Base-by-base conservation (phyloP, 2,113 vertebrate species). In the Myotis davidii region DNA sequence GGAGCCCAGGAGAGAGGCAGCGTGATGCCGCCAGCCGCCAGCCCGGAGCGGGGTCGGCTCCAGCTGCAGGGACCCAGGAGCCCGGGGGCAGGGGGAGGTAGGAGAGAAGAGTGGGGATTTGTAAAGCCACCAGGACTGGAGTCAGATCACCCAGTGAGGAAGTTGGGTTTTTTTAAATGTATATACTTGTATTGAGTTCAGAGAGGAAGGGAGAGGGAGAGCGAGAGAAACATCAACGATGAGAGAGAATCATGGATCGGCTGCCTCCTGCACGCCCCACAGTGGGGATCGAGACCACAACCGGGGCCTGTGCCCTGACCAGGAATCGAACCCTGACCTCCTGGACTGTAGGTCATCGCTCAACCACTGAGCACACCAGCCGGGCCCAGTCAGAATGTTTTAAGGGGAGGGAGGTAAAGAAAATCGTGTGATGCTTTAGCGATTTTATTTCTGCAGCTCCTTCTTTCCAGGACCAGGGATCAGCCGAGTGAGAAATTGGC, bases 1-100 rank as follows among this genome's bases (percentile, higher is more conserved):
- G 61, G 72, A 50, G 61, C 48, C 34, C 13, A 42, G 82, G 69
- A 27, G 34, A 5, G 37, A 74, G 76, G 85, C 12, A 37, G 45
- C 2, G 0, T 0, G 12, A n/a, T 2, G 73, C 56, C 48, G 37
- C 25, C 6, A 32, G 25, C 8, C 32, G 29, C 34, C 7, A 23
- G 25, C 6, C 17, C 20, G 2, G 23, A 39, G 29, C 17, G 0
- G 29, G 27, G 20, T 45, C 83, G 61, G 79, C 59, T 86, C 54
- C 70, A 69, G 32, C 64, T 69, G 84, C 52, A 91, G 85, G 95
- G 50, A 42, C 37, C 13, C 1, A 0, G 9, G 74, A 39, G 56
- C 34, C 86, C 56, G 27, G 65, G 8, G 29, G 32, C 21, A 0
- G 25, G 52, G 48, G 48, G 59, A 56, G 64, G 10, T 70, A 45